A percentile compares a stretch with the other conserved stretches of the same genome.
phyloP scores from a whole-genome alignment of 2,113 vertebrate species.

The Eudorcas thomsonii region DNA sequence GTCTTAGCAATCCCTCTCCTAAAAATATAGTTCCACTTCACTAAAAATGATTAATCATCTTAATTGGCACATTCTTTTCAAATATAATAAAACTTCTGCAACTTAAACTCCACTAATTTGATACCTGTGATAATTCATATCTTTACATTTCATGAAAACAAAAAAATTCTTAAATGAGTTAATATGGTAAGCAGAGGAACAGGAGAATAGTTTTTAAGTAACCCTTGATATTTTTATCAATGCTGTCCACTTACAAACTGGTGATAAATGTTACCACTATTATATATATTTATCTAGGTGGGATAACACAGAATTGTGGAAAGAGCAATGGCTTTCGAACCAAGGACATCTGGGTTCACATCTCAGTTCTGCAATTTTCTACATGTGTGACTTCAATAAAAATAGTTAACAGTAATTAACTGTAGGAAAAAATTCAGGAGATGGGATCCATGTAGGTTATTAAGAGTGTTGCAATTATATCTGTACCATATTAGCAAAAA shows the following conservation, averaged over 20 bases:
- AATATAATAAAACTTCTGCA: not conserved
- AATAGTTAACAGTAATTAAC: not conserved
- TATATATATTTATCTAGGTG: not conserved
- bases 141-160: not conserved
- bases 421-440: not conserved
- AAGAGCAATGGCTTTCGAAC: not conserved
- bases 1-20: not conserved
- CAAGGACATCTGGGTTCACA: not conserved
- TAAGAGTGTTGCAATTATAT: not conserved
- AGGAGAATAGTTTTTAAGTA: not conserved
- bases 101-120: not conserved
- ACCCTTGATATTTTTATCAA: not conserved
- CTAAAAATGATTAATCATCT: slow-evolving; percentile 8
- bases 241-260: not conserved
- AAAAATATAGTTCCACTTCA: slow-evolving; percentile 30
- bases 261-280: not conserved
- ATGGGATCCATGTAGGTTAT: not conserved
- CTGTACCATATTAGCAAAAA: slow-evolving; percentile 2
- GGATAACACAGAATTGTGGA: not conserved
- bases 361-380: not conserved
- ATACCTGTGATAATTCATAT: not conserved
- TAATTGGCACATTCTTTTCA: slow-evolving; percentile 6
- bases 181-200: not conserved
- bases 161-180: not conserved
- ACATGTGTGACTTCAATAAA: not conserved